Percentiles rank a stretch among this genome's conserved stretches.
These are phyloP conservation scores for Chaetodon trifascialis DNA, from an alignment of 2,113 vertebrate species.

Conservation along the genomic window DNA sequence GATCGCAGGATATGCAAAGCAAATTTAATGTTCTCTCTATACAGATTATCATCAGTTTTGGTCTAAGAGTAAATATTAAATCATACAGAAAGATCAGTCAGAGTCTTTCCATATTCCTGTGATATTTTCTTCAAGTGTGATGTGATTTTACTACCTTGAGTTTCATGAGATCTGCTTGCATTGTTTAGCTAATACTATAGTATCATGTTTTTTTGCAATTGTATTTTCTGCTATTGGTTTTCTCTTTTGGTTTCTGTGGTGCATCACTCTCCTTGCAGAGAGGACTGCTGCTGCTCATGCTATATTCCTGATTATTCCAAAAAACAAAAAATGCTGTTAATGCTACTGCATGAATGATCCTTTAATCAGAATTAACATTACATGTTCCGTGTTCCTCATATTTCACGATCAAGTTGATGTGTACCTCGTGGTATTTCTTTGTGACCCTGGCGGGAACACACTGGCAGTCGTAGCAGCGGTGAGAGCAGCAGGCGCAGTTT, in stretches of 20 bases:
- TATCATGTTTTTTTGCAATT: too few species aligned
- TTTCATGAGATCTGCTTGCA: too few species aligned
- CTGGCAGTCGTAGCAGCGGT: slow-evolving; percentile 93
- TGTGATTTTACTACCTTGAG: too few species aligned
- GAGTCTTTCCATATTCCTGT: background rate
- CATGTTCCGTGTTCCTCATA: background rate
- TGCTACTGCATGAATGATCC: background rate
- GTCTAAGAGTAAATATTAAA: background rate
- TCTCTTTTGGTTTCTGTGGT: background rate
- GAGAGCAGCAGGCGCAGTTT: slow-evolving; percentile 96
- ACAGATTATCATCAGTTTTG: background rate
- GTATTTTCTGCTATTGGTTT: background rate
- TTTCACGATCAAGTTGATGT: background rate
- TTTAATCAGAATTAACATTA: background rate
- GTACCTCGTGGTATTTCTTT: slow-evolving; percentile 97
- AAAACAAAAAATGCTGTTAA: background rate
- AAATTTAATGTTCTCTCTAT: background rate
- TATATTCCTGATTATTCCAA: background rate
- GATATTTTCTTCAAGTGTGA: too few species aligned
- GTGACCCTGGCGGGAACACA: slow-evolving; percentile 91
- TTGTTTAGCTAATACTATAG: too few species aligned
- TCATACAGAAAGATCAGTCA: background rate
- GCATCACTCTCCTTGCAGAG: too few species aligned
- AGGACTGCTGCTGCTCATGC: too few species aligned
- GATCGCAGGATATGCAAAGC: background rate